Base-by-base conservation (phyloP, 2,888 invertebrate species). In the Diaphora mendica region DNA sequence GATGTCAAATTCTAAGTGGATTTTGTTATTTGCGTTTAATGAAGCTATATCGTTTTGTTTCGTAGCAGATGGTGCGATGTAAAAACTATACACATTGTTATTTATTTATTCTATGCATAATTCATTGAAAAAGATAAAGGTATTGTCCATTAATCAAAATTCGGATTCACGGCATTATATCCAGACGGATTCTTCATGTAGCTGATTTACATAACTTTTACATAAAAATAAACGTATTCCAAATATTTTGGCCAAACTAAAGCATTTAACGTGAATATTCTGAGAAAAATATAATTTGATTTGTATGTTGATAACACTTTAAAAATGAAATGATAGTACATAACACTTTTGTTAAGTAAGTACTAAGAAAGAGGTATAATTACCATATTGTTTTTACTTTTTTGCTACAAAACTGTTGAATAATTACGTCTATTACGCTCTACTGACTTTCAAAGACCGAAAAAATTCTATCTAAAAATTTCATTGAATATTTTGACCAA, bases 1-100 rank as follows among this genome's bases (percentile, higher is more conserved):
- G 74, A 71, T 79, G 75, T 77, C 75, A 77, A 79, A 79, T 85
- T 79, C 74, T 78, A 75, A 71, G 76, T 77, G 74, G 70, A 77
- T 75, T 77, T 55, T 74, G 55, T 74, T 68, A 68, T 73, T 59
- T 51, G 48, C 67, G 70, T 69, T 51, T 55, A 72, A 75, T 69
- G 69, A 73, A 73, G 64, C 69, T 55, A 55, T 39, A 35, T 66
- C 39, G 35, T 62, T 59, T 73, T 70, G 20, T 70, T 62, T 74
- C 70, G 33, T 11, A 73, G n/a, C 82, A 78, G 82, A 78, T 80
- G 73, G 42, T 69, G 26, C 13, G 48, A 33, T 35, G 9, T 26
- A n/a, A 75, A 65, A 55, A 70, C 26, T 69, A 59, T 3, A 51
- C 30, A 35, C 17, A 42, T 30, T 62, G 26, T 62, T 62, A 30